Evolutionary conservation across 1,140 invertebrate species (phyloP).

Genomic region (Philaenus spumarius): DNA sequence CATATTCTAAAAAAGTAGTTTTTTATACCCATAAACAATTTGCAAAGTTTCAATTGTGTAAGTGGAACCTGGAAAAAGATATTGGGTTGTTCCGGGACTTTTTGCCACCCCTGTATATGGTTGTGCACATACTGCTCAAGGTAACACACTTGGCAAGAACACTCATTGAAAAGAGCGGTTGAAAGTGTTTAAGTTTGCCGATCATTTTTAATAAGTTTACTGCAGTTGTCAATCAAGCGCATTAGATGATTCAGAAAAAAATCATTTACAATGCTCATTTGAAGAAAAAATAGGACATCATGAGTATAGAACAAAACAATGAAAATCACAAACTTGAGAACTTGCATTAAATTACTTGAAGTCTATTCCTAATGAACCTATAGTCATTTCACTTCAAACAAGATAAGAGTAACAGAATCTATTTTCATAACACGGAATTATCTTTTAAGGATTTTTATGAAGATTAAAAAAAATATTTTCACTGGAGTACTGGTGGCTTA

Average conservation of each 20-base stretch:
- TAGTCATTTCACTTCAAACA: not conserved
- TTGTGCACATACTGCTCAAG: too few species aligned
- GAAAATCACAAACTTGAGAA: not conserved
- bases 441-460: not conserved
- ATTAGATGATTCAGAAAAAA: constrained; percentile 1
- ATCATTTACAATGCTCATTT: not conserved
- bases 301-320: not conserved
- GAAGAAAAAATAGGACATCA: not conserved
- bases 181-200: not conserved
- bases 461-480: not conserved
- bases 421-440: not conserved
- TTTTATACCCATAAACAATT: too few species aligned
- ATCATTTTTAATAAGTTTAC: not conserved
- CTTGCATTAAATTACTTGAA: constrained; percentile 4
- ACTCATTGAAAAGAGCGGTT: not conserved
- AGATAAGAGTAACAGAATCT: not conserved
- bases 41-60: too few species aligned
- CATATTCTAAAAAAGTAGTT: too few species aligned
- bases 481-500: not conserved
- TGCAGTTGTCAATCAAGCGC: not conserved
- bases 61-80: too few species aligned
- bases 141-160: not conserved
- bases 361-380: not conserved
- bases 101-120: too few species aligned
- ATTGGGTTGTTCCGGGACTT: too few species aligned